phyloP scores from a whole-genome alignment of 2,888 invertebrate species.

The Pyrrhia umbra region DNA sequence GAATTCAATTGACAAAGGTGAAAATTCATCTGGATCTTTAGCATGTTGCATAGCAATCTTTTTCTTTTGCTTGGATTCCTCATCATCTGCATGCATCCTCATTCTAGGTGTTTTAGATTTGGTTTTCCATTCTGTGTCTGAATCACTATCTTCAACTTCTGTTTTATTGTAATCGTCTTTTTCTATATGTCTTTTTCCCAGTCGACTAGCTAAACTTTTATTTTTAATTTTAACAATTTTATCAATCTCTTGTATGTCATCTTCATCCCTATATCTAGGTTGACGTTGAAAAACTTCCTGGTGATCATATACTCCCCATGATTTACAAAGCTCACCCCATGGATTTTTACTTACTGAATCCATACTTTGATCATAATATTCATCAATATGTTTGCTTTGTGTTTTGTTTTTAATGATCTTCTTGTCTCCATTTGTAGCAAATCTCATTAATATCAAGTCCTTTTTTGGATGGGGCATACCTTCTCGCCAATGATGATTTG shows the following conservation, averaged over 20 bases:
- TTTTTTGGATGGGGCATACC: conserved; percentile 92
- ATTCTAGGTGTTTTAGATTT: conserved; percentile 93
- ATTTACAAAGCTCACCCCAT: conserved; percentile 93
- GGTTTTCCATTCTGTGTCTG: conserved; percentile 90
- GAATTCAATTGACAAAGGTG: conserved; percentile 85
- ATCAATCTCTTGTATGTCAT: conserved; percentile 66
- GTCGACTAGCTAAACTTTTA: conserved; percentile 81
- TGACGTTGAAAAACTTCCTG: conserved; percentile 88
- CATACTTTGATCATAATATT: conserved; percentile 72
- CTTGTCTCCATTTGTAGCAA: conserved; percentile 94
- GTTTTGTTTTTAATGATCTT: conserved; percentile 90
- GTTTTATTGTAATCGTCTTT: conserved; percentile 66
- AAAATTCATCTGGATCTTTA: conserved; percentile 73
- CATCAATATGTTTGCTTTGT: conserved; percentile 66
- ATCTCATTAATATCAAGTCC: conserved; percentile 93
- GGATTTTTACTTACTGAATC: conserved; percentile 91
- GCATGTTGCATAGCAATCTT: conserved; percentile 66
- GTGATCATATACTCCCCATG: conserved; percentile 92
- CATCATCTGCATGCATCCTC: conserved; percentile 97
- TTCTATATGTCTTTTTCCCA: conserved; percentile 74
- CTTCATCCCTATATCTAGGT: conserved; percentile 74
- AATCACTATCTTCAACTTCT: conserved; percentile 82
- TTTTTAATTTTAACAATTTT: conserved; percentile 77
- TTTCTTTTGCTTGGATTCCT: conserved; percentile 91
- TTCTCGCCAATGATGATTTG: conserved; percentile 94